phyloP scores from a whole-genome alignment of 2,797 vertebrate species.

The Gadopsis bispinosus region DNA sequence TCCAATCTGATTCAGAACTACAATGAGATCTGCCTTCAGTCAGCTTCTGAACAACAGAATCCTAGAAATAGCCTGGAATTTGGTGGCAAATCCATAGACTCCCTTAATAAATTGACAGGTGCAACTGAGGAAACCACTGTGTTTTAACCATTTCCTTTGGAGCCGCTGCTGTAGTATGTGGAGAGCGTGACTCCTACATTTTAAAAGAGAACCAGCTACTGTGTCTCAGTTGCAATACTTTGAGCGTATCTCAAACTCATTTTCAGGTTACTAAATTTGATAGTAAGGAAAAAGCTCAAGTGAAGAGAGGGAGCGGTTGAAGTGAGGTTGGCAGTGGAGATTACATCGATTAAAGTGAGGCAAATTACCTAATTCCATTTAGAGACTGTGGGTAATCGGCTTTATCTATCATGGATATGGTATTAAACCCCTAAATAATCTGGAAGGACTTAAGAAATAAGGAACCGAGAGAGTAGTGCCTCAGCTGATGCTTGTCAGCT shows the following conservation, averaged over 20 bases:
- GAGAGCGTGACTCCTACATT: not conserved
- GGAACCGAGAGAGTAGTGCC: constrained; percentile 15
- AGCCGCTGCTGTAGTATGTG: not conserved
- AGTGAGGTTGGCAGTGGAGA: constrained; percentile 45
- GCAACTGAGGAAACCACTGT: constrained; percentile 8
- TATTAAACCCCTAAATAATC: constrained; percentile 72
- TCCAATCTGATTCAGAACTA: constrained; percentile 73
- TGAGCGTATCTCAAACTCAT: not conserved
- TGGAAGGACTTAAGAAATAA: constrained; percentile 56
- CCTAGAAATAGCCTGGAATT: constrained; percentile 42
- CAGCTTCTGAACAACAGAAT: constrained; percentile 45
- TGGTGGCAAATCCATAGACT: constrained; percentile 46
- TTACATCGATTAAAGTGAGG: constrained; percentile 59
- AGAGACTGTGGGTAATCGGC: constrained; percentile 68
- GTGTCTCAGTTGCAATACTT: not conserved
- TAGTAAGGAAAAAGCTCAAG: constrained; percentile 13
- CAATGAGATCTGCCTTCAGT: constrained; percentile 62
- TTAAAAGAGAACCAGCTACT: not conserved
- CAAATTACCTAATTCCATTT: constrained; percentile 76
- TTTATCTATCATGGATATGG: constrained; percentile 70
- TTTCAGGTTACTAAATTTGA: constrained; percentile 9
- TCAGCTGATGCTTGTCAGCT: constrained; percentile 30
- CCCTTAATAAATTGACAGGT: constrained; percentile 33
- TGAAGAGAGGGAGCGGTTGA: constrained; percentile 19
- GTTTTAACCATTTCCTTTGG: constrained; percentile 12